phyloP scores from a whole-genome alignment of 2,797 vertebrate species.

The Leucoraja ocellata region DNA sequence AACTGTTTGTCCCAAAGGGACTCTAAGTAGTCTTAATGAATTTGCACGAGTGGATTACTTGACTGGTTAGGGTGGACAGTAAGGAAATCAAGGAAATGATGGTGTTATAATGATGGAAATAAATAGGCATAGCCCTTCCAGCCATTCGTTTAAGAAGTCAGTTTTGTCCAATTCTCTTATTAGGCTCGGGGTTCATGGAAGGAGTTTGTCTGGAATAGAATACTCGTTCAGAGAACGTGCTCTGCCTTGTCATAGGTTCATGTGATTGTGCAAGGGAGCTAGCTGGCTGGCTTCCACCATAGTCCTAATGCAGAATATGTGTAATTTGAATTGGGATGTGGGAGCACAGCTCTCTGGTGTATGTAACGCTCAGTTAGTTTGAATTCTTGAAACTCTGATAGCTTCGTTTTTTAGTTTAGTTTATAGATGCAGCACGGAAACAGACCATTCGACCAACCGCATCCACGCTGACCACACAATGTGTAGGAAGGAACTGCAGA shows the following conservation, averaged over 20 bases:
- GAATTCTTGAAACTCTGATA: background rate
- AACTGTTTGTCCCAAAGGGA: too few relatives aligned
- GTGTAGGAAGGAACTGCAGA: too few relatives aligned
- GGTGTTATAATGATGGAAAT: background rate
- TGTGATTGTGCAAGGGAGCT: background rate
- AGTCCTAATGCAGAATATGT: too few relatives aligned
- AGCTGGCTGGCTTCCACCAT: background rate
- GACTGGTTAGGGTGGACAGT: background rate
- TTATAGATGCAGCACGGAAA: too few relatives aligned
- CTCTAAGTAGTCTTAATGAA: too few relatives aligned
- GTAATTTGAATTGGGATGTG: background rate
- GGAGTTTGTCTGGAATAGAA: background rate
- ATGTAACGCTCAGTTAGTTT: background rate
- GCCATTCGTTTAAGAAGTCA: background rate
- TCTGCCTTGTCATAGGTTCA: background rate
- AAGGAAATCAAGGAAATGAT: background rate
- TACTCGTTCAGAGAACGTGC: background rate
- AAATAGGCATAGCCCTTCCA: background rate
- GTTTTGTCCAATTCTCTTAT: background rate
- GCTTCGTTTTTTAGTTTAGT: background rate
- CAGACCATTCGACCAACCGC: too few relatives aligned
- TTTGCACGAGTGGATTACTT: background rate
- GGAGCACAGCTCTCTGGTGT: background rate
- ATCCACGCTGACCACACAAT: too few relatives aligned
- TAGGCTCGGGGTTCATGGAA: background rate